Evolutionary conservation across 2,888 invertebrate species (phyloP), one percentile per base, ranked within the genome.

Genomic region (Embidobia sp.): DNA sequence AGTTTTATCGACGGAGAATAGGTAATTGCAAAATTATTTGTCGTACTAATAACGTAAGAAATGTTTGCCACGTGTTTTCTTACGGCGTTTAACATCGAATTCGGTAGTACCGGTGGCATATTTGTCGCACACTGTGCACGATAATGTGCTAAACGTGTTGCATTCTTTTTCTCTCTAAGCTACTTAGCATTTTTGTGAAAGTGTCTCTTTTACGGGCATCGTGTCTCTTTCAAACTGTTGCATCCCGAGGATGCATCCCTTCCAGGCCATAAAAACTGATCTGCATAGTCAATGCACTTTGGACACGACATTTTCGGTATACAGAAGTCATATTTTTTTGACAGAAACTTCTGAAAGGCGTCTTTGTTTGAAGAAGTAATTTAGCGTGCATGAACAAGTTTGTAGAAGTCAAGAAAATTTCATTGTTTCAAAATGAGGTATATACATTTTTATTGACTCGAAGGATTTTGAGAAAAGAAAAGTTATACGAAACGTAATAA

Each of bases 281-380:
- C 5, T 31, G n/a, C 0, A 35, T 16, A 22, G 35, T 35, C 46
- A 46, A 27, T n/a, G n/a, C 5, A 2, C 1, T 18, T 16, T 10
- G 7, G 4, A 3, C 5, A 16, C 8, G 7, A 4, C 2, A 22
- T 4, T 49, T 49, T 18, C 31, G 49, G n/a, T 31, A 18, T 18
- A 31, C 49, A 18, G 31, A 49, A 31, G 49, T 49, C 49, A 49
- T 31, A 46, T n/a, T 49, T 49, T 49, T 49, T 49, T 49, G 16
- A 10, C 7, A 1, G 15, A 0, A 49, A 49, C 2, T 31, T 49
- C 18, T 10, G 8, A 6, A 22, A 31, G 18, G 31, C 5, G 5
- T 18, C 31, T 7, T 31, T 31, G 31, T 31, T 49, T 49, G 7
- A 7, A 4, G 31, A 18, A 49, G 49, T 27, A 0, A 31, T 19